Percentiles rank a stretch among this genome's conserved stretches.
Evolutionary conservation across 1,140 invertebrate genomes (phyloP).

Genomic region (Drosophila tsacasi): DNA sequence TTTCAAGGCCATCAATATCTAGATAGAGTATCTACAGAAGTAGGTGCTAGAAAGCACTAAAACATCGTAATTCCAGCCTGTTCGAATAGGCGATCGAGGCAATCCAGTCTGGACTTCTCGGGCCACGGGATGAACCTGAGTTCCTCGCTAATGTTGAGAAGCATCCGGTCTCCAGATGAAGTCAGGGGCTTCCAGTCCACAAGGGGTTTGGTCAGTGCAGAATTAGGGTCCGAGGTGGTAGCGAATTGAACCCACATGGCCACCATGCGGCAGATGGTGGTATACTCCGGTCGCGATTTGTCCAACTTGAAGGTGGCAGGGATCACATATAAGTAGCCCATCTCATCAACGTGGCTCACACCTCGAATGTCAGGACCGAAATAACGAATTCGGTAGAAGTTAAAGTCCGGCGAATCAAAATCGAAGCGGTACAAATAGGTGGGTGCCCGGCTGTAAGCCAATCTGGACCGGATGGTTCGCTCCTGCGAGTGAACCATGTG

Average conservation of each 20-base stretch:
- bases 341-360: constrained; percentile 87
- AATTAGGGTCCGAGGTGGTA: constrained; percentile 78
- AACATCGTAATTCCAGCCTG: constrained; percentile 38
- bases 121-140: constrained; percentile 78
- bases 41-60: neutral
- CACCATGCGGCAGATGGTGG: constrained; percentile 84
- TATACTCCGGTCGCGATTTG: constrained; percentile 62
- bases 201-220: constrained; percentile 35
- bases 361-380: constrained; percentile 78
- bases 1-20: neutral
- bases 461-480: constrained; percentile 64
- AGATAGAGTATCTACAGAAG: neutral
- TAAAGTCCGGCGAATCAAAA: constrained; percentile 76
- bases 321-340: constrained; percentile 88
- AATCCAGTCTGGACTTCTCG: constrained; percentile 69
- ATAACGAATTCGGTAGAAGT: constrained; percentile 63
- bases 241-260: constrained; percentile 85
- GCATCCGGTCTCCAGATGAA: constrained; percentile 58
- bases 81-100: constrained; percentile 47
- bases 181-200: constrained; percentile 80
- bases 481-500: constrained; percentile 71
- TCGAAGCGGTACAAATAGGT: constrained; percentile 85
- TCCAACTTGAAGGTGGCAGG: constrained; percentile 83
- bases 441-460: constrained; percentile 66
- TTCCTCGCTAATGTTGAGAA: constrained; percentile 84